Evolutionary conservation across 2,113 vertebrate genomes (phyloP).

Genomic region (Pelusios castaneus): DNA sequence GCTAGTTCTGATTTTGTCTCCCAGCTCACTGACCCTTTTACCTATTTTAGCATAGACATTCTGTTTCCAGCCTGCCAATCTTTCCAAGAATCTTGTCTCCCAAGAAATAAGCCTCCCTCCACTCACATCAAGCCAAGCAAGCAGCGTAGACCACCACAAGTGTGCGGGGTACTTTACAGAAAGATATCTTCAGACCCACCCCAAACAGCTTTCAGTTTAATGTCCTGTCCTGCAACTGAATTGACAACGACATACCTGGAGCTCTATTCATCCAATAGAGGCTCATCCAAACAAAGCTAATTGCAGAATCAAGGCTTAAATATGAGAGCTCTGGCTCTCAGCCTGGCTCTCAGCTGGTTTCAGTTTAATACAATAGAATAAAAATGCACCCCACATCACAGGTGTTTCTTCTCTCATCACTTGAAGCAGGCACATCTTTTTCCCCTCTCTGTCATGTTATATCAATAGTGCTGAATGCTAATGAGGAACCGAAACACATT

Average conservation of each 20-base stretch:
- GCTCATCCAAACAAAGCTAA: not conserved
- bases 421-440: not conserved
- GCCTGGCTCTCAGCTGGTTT: too few species aligned
- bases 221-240: not conserved
- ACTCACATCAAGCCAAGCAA: too few species aligned
- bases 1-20: too few species aligned
- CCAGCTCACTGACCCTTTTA: too few species aligned
- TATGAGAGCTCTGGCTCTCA: too few species aligned
- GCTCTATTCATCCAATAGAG: not conserved
- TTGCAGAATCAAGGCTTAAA: not conserved
- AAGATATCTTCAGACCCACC: not conserved
- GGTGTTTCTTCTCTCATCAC: not conserved
- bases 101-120: too few species aligned
- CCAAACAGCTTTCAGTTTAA: not conserved
- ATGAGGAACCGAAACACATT: not conserved
- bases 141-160: too few species aligned
- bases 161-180: not conserved
- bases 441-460: too few species aligned
- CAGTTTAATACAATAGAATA: not conserved
- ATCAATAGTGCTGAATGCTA: not conserved
- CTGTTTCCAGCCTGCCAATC: too few species aligned
- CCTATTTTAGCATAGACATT: too few species aligned
- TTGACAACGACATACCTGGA: not conserved
- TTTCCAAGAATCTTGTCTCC: too few species aligned
- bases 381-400: not conserved